Conservation (phyloP, 2,888 invertebrate genomes). For the Tetheella fluctuosa region DNA sequence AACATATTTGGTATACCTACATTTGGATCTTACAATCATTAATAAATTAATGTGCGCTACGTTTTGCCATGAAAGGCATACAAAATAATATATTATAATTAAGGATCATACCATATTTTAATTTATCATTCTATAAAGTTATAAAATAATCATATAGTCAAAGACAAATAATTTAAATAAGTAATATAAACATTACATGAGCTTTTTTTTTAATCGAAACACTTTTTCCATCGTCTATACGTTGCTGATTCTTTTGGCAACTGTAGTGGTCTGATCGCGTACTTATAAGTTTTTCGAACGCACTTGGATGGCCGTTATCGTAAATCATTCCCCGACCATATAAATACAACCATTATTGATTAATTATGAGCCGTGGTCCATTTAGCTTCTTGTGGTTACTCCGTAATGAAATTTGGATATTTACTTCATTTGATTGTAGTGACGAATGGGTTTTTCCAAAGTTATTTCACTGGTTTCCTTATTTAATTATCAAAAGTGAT, state of each 20-base stretch:
- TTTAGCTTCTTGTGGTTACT: constrained; percentile 26
- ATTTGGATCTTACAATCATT: too few relatives aligned
- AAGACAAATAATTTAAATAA: too few relatives aligned
- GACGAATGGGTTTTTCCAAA: not conserved
- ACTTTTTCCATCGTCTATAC: constrained; percentile 45
- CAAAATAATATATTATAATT: too few relatives aligned
- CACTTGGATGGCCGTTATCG: constrained; percentile 67
- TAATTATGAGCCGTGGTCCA: constrained; percentile 29
- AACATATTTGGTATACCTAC: too few relatives aligned
- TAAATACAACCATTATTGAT: constrained; percentile 41
- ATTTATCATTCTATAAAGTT: too few relatives aligned
- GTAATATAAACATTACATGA: too few relatives aligned
- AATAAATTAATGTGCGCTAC: too few relatives aligned
- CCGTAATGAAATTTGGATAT: not conserved
- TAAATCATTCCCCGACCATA: constrained; percentile 62
- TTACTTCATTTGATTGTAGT: not conserved
- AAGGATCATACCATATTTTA: too few relatives aligned
- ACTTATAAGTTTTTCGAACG: constrained; percentile 68
- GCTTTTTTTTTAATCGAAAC: constrained; percentile 13
- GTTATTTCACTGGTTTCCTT: not conserved
- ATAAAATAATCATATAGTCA: too few relatives aligned
- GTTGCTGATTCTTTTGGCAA: constrained; percentile 77
- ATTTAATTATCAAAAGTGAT: not conserved
- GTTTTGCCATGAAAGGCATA: too few relatives aligned
- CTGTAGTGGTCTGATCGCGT: constrained; percentile 53